phyloP scores from a whole-genome alignment of 2,888 invertebrate species.

The Tromatobia lineatoria region DNA sequence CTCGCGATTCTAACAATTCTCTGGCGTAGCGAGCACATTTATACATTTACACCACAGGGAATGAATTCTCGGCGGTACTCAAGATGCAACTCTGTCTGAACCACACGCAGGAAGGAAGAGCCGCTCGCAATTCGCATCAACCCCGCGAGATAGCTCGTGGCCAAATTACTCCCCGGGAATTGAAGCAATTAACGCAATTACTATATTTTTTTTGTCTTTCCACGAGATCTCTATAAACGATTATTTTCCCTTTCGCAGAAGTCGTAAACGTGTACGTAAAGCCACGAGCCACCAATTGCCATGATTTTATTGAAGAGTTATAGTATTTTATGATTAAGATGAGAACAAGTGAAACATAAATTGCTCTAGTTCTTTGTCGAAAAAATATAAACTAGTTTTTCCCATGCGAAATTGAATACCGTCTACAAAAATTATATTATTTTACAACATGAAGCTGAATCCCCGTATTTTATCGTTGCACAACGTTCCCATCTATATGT shows the following conservation, averaged over 20 bases:
- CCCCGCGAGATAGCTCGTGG: conserved; percentile 8
- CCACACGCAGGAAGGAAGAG: conserved; percentile 77
- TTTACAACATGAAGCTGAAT: too few relatives aligned
- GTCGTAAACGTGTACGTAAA: conserved; percentile 50
- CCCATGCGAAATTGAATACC: background rate
- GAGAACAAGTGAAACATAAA: background rate
- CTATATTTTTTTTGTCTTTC: conserved; percentile 31
- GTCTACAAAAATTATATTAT: too few relatives aligned
- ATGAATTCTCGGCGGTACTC: conserved; percentile 52
- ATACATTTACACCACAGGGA: conserved; percentile 26
- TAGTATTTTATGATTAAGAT: background rate
- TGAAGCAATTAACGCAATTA: conserved; percentile 75
- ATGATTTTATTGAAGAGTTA: conserved; percentile 39
- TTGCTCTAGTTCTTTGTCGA: background rate
- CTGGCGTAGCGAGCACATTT: conserved; percentile 8
- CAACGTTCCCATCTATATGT: too few relatives aligned
- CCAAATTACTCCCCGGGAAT: conserved; percentile 68
- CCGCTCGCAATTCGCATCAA: conserved; percentile 62
- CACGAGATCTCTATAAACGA: conserved; percentile 24
- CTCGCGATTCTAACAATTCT: conserved; percentile 63
- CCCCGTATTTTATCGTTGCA: background rate
- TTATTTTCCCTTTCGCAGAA: conserved; percentile 35
- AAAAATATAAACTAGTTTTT: background rate
- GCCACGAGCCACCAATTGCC: conserved; percentile 15
- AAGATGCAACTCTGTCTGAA: conserved; percentile 9